phyloP scores from a whole-genome alignment of 1,140 invertebrate species.

The Tetramorium parvispinum region DNA sequence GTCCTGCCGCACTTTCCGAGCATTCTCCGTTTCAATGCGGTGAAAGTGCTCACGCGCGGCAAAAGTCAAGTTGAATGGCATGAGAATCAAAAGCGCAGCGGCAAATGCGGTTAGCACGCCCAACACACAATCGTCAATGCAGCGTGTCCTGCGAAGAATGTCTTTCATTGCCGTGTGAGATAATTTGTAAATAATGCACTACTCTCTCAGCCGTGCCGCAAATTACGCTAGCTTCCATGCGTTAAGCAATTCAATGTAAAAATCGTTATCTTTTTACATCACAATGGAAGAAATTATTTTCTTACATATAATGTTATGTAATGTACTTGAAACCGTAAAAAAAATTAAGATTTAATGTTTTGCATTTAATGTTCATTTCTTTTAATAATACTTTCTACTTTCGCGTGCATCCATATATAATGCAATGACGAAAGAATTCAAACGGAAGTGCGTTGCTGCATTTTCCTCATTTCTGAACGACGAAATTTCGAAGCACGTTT shows the following conservation, averaged over 20 bases:
- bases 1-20: conserved; percentile 36
- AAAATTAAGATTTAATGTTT: not conserved
- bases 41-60: conserved; percentile 78
- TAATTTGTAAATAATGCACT: not conserved
- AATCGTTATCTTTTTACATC: not conserved
- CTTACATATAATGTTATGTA: conserved; percentile 3
- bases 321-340: not conserved
- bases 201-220: not conserved
- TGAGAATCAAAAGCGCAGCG: conserved; percentile 74
- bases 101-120: conserved; percentile 28
- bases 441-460: not conserved
- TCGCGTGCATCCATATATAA: not conserved
- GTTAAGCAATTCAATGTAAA: not conserved
- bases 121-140: conserved; percentile 19
- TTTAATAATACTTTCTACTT: not conserved
- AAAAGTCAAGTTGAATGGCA: conserved; percentile 84
- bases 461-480: conserved; percentile 52
- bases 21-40: conserved; percentile 60
- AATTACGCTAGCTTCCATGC: not conserved
- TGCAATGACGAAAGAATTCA: not conserved
- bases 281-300: conserved; percentile 7
- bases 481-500: conserved; percentile 42
- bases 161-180: not conserved
- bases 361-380: not conserved
- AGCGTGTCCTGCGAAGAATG: conserved; percentile 10